These are phyloP conservation scores for Chroicocephalus ridibundus DNA, from an alignment of 2,113 vertebrate species.

Conservation along the genomic window DNA sequence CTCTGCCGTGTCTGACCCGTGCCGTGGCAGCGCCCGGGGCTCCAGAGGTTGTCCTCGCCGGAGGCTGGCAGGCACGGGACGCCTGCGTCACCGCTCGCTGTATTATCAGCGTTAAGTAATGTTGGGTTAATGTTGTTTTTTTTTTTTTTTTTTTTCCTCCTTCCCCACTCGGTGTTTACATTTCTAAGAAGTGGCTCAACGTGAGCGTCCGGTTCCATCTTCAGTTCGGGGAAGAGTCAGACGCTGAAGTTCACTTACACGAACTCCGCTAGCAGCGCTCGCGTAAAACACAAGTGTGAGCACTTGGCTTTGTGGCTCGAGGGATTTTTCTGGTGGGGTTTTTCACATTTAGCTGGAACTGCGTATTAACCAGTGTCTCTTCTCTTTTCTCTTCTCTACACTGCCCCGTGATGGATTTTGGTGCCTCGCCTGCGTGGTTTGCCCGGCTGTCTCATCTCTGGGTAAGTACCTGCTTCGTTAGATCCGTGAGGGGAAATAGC, in stretches of 20 bases:
- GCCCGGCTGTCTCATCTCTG: not conserved
- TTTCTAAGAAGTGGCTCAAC: not conserved
- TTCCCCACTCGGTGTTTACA: not conserved
- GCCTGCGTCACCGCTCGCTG: not conserved
- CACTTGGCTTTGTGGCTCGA: not conserved
- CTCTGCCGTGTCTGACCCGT: fast-evolving
- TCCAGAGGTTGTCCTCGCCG: fast-evolving
- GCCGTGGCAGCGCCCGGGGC: not conserved
- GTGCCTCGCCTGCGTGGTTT: not conserved
- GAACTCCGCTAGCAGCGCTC: not conserved
- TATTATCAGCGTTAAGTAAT: not conserved
- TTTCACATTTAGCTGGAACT: not conserved
- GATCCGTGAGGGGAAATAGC: not conserved
- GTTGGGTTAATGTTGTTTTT: not conserved
- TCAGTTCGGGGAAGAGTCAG: not conserved
- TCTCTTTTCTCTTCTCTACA: not conserved
- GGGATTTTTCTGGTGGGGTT: not conserved
- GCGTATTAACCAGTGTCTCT: conserved; percentile 22
- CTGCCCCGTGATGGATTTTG: not conserved
- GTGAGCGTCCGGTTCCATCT: not conserved
- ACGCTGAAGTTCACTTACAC: fast-evolving
- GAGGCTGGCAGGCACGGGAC: not conserved
- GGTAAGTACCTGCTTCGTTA: conserved; percentile 47
- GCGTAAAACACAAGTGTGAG: not conserved
- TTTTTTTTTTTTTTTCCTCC: too few relatives aligned